Base-by-base conservation (phyloP, 1,140 invertebrate species). In the Bombus haemorrhoidalis region DNA sequence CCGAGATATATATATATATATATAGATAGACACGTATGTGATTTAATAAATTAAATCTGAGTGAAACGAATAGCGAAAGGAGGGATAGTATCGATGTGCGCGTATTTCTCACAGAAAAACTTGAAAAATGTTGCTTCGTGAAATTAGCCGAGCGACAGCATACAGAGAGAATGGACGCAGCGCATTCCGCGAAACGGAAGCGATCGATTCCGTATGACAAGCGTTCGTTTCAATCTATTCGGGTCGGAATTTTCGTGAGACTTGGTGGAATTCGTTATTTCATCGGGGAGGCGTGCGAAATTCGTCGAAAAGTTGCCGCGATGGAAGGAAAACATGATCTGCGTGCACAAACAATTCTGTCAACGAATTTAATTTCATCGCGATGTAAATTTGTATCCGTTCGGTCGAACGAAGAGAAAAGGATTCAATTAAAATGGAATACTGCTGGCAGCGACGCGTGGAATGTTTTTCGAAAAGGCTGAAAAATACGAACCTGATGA, bases 301-400 rank as follows among this genome's bases (percentile, higher is more conserved):
- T 80, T 85, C 68, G 41, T 43, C 28, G 77, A 53, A 62, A 80
- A 59, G 76, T 72, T 34, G 22, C 32, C 22, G 12, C 43, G 41
- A 64, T 80, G 68, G 57, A 85, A 85, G 76, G 41, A 80, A 85
- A 80, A 73, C 83, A 85, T 71, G 83, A 78, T 80, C 47, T 43
- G 68, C 53, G 77, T 59, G 77, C 59, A n/a, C 83, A 80, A 85
- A 85, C 77, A 85, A 85, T 80, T 64, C 77, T 85, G 83, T 85
- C 83, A 80, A 80, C 83, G 83, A 80, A 71, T 85, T 85, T 85
- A 62, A 85, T 85, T 85, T 80, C 77, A 34, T 57, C 68, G 77
- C 77, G 77, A 85, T 85, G 83, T 73, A 85, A 85, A 85, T 85
- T 85, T 64, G 68, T 79, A 85, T 80, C 68, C 39, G 77, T 85